Evolutionary conservation across 2,113 vertebrate species (phyloP).

Genomic region (Phocoena sinus): DNA sequence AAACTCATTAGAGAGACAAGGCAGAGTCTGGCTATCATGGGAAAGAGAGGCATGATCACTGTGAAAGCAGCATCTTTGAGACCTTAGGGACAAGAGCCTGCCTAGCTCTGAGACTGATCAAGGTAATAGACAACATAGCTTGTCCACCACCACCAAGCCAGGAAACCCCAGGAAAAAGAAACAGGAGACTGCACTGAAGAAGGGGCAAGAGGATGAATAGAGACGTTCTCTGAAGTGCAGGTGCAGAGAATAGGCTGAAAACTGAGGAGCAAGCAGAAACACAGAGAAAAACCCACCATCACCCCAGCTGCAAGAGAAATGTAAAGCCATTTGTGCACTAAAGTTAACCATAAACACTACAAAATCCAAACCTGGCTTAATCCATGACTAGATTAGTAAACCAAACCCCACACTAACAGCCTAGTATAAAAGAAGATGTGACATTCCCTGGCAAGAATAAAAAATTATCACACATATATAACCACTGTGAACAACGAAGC

Average conservation of each 20-base stretch:
- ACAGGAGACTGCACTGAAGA: background rate
- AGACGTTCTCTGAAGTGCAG: background rate
- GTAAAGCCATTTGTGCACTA: background rate
- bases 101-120: background rate
- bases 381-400: background rate
- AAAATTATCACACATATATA: background rate
- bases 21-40: background rate
- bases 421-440: background rate
- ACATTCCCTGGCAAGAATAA: background rate
- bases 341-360: background rate
- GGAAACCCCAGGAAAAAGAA: background rate
- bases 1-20: background rate
- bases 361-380: background rate
- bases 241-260: background rate
- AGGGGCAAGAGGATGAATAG: background rate
- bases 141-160: background rate
- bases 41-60: background rate
- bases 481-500: background rate
- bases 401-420: background rate
- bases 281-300: background rate
- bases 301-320: background rate
- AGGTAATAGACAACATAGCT: background rate
- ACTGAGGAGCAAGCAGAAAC: background rate
- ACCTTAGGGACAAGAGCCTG: background rate
- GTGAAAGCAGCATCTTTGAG: background rate